These are phyloP conservation scores for Zaprionus inermis DNA, from an alignment of 1,140 invertebrate genomes.

Conservation along the genomic window DNA sequence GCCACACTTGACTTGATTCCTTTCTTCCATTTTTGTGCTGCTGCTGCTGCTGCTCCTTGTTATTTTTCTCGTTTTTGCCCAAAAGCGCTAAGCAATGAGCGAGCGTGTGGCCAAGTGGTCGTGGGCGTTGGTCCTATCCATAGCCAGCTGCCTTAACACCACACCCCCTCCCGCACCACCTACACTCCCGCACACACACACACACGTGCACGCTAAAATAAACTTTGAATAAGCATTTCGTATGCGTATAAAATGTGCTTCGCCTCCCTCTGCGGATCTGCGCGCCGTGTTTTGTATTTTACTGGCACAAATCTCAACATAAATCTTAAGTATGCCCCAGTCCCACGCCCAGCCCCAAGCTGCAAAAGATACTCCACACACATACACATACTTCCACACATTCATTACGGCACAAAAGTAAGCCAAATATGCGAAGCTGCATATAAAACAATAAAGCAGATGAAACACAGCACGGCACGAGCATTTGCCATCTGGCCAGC, in stretches of 20 bases:
- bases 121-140: slow-evolving; percentile 47
- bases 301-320: slow-evolving; percentile 74
- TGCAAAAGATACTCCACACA: slow-evolving; percentile 18
- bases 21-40: slow-evolving; percentile 48
- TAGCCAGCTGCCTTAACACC: slow-evolving; percentile 46
- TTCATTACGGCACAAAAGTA: slow-evolving; percentile 58
- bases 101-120: slow-evolving; percentile 49
- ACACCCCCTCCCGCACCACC: slow-evolving; percentile 20
- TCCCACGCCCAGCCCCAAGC: slow-evolving; percentile 12
- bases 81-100: slow-evolving; percentile 51
- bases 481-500: slow-evolving; percentile 28
- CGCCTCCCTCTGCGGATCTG: slow-evolving; percentile 16
- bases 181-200: slow-evolving; percentile 22
- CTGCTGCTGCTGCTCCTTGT: slow-evolving; percentile 1
- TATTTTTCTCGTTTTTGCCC: slow-evolving; percentile 41
- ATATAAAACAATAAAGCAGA: slow-evolving; percentile 65
- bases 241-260: slow-evolving; percentile 53
- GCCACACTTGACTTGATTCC: slow-evolving; percentile 74
- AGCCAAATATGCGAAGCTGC: slow-evolving; percentile 63
- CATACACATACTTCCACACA: slow-evolving; percentile 10
- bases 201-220: slow-evolving; percentile 61
- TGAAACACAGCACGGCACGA: slow-evolving; percentile 5
- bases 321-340: slow-evolving; percentile 69
- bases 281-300: slow-evolving; percentile 48
- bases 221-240: slow-evolving; percentile 82